Conservation (phyloP, 2,113 vertebrate genomes). For the Gobiocypris rarus region DNA sequence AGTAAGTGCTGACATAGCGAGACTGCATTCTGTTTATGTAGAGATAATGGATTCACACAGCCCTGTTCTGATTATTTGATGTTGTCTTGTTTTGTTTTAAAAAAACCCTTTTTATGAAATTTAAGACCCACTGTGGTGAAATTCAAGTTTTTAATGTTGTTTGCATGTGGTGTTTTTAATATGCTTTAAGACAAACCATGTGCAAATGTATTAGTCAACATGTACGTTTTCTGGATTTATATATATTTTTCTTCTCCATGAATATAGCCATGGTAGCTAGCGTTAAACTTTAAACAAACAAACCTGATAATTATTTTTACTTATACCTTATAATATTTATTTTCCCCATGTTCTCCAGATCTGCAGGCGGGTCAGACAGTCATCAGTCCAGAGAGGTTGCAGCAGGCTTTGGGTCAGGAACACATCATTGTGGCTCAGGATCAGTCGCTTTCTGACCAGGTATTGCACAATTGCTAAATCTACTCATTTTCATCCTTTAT, state of each 20-base stretch:
- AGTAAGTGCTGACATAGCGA: slow-evolving; percentile 67
- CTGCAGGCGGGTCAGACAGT: slow-evolving; percentile 84
- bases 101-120: too few species aligned
- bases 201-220: too few species aligned
- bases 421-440: slow-evolving; percentile 94
- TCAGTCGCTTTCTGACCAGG: slow-evolving; percentile 85
- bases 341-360: slow-evolving; percentile 69
- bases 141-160: too few species aligned
- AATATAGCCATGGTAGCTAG: too few species aligned
- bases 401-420: slow-evolving; percentile 88
- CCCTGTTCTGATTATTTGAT: background rate
- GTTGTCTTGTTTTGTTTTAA: background rate
- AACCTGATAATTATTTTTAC: background rate
- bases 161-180: too few species aligned
- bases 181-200: too few species aligned
- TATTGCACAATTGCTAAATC: slow-evolving; percentile 53
- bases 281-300: too few species aligned
- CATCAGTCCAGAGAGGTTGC: slow-evolving; percentile 82
- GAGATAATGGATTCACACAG: background rate
- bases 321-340: background rate
- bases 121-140: too few species aligned
- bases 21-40: background rate
- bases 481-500: too few species aligned
- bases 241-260: too few species aligned
- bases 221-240: too few species aligned